Evolutionary conservation across 2,797 vertebrate species (phyloP).

Genomic region (Malacoraja senta): DNA sequence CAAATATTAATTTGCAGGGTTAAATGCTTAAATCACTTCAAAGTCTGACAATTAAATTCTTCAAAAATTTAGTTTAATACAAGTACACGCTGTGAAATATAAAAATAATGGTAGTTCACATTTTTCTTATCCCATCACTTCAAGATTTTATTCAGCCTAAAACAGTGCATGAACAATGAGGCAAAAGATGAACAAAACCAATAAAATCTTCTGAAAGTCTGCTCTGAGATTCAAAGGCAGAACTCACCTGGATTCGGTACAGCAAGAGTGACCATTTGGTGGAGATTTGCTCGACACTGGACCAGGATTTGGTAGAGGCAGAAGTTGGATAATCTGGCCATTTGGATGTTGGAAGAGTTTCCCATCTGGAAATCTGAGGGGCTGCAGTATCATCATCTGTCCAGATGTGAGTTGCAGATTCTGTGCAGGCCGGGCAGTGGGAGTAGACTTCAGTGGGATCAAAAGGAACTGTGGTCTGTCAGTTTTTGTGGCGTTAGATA

Average conservation of each 20-base stretch:
- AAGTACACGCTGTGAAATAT: neutral
- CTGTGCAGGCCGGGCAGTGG: constrained; percentile 51
- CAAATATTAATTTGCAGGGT: neutral
- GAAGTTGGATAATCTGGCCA: no score
- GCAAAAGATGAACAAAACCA: neutral
- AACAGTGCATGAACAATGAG: neutral
- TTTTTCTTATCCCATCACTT: no score
- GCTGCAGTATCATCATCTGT: constrained; percentile 72
- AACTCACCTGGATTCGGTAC: no score
- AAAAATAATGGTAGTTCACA: neutral
- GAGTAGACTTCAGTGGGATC: constrained; percentile 63
- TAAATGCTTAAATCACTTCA: neutral
- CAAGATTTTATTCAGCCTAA: no score
- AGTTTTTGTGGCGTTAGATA: constrained; percentile 54
- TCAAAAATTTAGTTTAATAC: neutral
- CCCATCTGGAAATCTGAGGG: constrained; percentile 61
- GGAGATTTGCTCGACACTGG: constrained; percentile 51
- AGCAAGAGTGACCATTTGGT: no score
- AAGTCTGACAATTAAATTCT: neutral
- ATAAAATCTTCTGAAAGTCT: neutral
- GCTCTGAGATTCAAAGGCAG: neutral
- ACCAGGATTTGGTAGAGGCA: no score
- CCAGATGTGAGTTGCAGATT: constrained; percentile 48
- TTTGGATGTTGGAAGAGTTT: constrained; percentile 72
- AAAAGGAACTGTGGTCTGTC: constrained; percentile 60